Base-by-base conservation (phyloP, 2,113 vertebrate genomes). In the Vidua macroura region DNA sequence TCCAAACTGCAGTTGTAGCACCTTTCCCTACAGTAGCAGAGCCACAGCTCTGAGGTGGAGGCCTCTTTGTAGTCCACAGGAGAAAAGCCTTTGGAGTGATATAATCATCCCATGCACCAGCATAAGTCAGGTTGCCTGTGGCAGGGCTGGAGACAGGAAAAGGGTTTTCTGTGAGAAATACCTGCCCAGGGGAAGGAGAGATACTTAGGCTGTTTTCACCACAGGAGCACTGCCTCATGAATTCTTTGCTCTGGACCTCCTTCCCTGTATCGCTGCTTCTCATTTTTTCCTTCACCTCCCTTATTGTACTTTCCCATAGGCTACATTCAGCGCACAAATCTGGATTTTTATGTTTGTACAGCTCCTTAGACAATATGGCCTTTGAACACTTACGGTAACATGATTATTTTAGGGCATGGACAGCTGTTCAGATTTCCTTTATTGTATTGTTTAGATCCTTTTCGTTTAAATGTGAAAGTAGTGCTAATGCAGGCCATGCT, bases 71-170 rank as follows among this genome's bases (percentile, higher is more conserved):
- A 46, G 30, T 28, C 14, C 9, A 10, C 0, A 2, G 41, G 48
- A 73, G 30, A 76, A 79, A 85, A 89, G 25, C 59, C 37, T 80
- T 67, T 3, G 8, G 37, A 49, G 8, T 15, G 33, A 37, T 16
- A 17, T 0, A 77, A 66, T 55, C 16, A 21, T 1, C 1, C 2
- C 2, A 4, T 19, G 35, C 30, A 8, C 16, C 62, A 59, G 44
- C 1, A 0, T 33, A 63, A 63, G 35, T 56, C 52, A 13, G 3
- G 17, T n/a, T 85, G 62, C 31, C 25, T 4, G 1, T 35, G 55
- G 27, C 5, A 16, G n/a, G 41, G 20, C 41, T 88, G 41, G 43
- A 62, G 48, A 63, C 13, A 35, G 8, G 49, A 28, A 59, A 44
- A 60, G 24, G 13, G 6, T 46, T 84, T 96, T 62, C 52, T 67